Conservation (phyloP, 2,888 invertebrate species). For the Dynastes tityus region DNA sequence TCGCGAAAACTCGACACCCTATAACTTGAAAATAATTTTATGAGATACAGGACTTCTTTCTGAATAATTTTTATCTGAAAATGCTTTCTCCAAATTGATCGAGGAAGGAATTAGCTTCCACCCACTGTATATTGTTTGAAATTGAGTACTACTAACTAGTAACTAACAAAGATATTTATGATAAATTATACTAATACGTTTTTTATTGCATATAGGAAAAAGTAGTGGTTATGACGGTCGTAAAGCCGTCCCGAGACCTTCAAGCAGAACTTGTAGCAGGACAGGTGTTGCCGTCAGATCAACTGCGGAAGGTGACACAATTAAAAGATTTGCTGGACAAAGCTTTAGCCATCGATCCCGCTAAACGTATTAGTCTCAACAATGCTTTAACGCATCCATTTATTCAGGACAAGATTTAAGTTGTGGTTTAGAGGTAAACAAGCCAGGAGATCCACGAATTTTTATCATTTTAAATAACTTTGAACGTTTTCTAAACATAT, state of each 20-base stretch:
- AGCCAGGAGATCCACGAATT: constrained; percentile 56
- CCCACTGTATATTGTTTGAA: no score
- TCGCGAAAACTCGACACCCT: no score
- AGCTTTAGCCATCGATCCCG: constrained; percentile 92
- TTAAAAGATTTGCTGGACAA: constrained; percentile 94
- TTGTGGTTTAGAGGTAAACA: constrained; percentile 61
- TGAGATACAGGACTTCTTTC: no score
- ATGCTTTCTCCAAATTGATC: no score
- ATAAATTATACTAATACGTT: not conserved
- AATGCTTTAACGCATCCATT: constrained; percentile 95
- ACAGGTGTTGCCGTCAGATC: constrained; percentile 90
- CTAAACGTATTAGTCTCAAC: constrained; percentile 94
- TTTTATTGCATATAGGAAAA: constrained; percentile 83
- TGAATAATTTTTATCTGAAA: no score
- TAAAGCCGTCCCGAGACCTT: constrained; percentile 89
- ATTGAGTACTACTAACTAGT: no score
- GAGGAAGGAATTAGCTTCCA: no score
- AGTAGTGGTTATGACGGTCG: constrained; percentile 93
- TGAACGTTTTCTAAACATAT: constrained; percentile 48
- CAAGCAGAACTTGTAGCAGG: constrained; percentile 90
- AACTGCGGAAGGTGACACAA: constrained; percentile 92
- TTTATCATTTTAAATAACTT: constrained; percentile 48
- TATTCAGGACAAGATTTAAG: constrained; percentile 92
- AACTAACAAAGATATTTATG: not conserved
- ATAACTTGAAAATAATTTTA: no score